Evolutionary conservation across 2,888 invertebrate species (phyloP), one percentile per base, ranked within the genome.

Genomic region (Pyrocoelia pectoralis): DNA sequence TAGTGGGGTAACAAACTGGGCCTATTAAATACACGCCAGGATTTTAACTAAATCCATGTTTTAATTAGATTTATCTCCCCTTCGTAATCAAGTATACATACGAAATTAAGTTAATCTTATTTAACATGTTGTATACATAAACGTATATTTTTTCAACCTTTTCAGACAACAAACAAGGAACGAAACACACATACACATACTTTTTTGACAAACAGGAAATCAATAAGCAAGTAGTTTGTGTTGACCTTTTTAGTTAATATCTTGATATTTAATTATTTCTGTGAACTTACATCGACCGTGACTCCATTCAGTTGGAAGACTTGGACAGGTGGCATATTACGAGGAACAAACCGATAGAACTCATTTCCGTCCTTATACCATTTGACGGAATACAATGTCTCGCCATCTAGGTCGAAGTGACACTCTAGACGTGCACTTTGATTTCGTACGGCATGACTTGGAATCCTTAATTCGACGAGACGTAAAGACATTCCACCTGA

Each of bases 321-420:
- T 81, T 92, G 89, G 40, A 90, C 88, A 1, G 92, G 92, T 62
- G 94, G 94, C 76, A 86, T 86, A 80, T 94, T 93, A 56, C 90
- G 85, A 14, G 94, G 94, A 70, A 94, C 91, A 81, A 89, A 94
- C 67, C 94, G 86, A 84, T 92, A 94, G 84, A 94, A 94, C 83
- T 94, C 94, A 80, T 91, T 89, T 70, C 93, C 94, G 79, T 94
- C 93, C 79, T 94, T 94, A 84, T 94, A 94, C 94, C 94, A 95
- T 83, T 94, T 94, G 74, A 94, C 94, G 28, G 94, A 93, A 82
- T 94, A 95, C 50, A 94, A 84, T 52, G 88, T 88, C 80, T 94
- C 94, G 2, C 88, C 89, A 72, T 93, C 92, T 78, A 95, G 84
- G 81, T 92, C 89, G 84, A 92, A 95, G 79, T 90, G 89, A 82